These are phyloP conservation scores for Willowsia nigromaculata DNA, from an alignment of 2,888 invertebrate species.

Conservation along the genomic window DNA sequence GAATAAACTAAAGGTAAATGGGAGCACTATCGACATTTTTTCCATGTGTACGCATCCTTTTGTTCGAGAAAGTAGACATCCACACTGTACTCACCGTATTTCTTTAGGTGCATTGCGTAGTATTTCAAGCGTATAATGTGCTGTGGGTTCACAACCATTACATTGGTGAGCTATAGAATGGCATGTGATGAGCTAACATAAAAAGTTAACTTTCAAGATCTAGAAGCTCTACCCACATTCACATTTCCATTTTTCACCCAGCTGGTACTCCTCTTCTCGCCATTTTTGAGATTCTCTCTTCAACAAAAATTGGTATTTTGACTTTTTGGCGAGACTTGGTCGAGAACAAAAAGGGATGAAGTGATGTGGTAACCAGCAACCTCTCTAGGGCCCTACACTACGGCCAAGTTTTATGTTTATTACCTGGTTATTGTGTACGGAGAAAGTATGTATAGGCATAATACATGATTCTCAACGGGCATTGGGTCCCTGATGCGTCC, in stretches of 20 bases:
- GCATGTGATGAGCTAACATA: background rate
- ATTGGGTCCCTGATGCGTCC: background rate
- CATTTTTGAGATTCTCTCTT: background rate
- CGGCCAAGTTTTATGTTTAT: conserved; percentile 52
- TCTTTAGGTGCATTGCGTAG: no score
- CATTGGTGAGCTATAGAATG: background rate
- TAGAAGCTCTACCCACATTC: background rate
- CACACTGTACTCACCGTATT: no score
- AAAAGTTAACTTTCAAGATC: conserved; percentile 37
- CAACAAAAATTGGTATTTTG: conserved; percentile 4
- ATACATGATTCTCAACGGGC: background rate
- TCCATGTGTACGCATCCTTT: no score
- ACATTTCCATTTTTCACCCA: conserved; percentile 12
- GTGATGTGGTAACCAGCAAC: conserved; percentile 6
- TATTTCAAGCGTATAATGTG: background rate
- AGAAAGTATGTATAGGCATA: background rate
- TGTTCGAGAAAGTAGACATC: no score
- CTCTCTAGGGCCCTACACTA: conserved; percentile 41
- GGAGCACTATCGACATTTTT: no score
- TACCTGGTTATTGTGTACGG: conserved; percentile 40
- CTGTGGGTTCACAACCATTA: background rate
- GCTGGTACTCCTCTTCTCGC: background rate
- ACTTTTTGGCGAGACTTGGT: background rate
- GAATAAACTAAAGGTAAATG: no score
- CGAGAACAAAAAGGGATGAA: background rate